These are phyloP conservation scores for Mus spretus DNA, from an alignment of 2,797 vertebrate species.

Conservation along the genomic window DNA sequence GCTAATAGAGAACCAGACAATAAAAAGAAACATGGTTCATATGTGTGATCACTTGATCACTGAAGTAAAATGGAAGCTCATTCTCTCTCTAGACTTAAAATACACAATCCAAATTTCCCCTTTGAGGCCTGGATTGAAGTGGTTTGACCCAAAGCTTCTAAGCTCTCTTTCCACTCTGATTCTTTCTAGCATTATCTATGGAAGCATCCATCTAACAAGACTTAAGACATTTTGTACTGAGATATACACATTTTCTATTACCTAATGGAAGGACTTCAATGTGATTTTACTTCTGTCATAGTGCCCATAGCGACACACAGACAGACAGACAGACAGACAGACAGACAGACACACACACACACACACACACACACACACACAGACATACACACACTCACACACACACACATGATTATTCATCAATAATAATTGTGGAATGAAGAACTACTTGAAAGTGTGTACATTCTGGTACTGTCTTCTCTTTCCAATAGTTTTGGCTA, in stretches of 20 bases:
- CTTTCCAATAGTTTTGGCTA: slow-evolving; percentile 26
- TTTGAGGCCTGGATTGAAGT: neutral
- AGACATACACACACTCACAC: neutral
- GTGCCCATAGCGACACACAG: too few species aligned
- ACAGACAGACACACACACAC: neutral
- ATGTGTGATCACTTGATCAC: neutral
- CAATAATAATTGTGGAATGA: neutral
- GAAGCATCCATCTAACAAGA: neutral
- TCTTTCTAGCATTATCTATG: neutral
- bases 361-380: too few species aligned
- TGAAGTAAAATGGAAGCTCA: neutral
- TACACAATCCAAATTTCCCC: neutral
- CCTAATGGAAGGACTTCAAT: neutral
- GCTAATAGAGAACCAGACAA: neutral
- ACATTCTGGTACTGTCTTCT: neutral
- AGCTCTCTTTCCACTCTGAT: neutral
- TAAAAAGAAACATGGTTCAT: neutral
- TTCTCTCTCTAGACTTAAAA: neutral
- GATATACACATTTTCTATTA: neutral
- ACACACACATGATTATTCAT: neutral
- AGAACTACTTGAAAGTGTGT: neutral
- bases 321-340: neutral
- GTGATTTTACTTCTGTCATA: neutral
- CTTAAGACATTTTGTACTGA: neutral
- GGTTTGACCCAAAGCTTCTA: neutral